Evolutionary conservation across 2,888 invertebrate species (phyloP).

Genomic region (Drosophila anomelani): DNA sequence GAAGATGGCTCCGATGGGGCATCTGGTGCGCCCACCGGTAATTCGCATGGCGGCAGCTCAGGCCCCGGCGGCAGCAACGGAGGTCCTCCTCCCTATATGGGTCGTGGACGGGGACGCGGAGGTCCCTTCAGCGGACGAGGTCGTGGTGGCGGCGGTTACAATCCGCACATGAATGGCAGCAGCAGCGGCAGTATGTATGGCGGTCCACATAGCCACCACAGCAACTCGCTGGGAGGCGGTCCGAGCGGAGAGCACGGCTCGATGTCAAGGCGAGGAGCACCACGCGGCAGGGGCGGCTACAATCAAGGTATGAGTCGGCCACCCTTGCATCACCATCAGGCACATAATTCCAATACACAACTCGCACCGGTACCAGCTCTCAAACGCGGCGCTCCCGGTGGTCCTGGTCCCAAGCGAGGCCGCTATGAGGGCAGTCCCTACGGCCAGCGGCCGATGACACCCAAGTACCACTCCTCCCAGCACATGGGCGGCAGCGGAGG

Average conservation of each 20-base stretch:
- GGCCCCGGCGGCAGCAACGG: constrained; percentile 40
- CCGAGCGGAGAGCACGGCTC: constrained; percentile 74
- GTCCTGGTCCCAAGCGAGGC: constrained; percentile 84
- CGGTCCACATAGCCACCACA: constrained; percentile 71
- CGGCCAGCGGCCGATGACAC: constrained; percentile 82
- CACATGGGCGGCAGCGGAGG: constrained; percentile 62
- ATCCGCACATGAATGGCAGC: constrained; percentile 80
- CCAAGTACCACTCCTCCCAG: constrained; percentile 83
- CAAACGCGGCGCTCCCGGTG: constrained; percentile 84
- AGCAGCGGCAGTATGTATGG: constrained; percentile 70
- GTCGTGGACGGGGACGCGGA: constrained; percentile 83
- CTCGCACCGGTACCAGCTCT: constrained; percentile 83
- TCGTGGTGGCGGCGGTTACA: constrained; percentile 81
- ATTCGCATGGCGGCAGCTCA: constrained; percentile 60
- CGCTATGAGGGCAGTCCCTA: constrained; percentile 84
- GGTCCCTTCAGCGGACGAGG: constrained; percentile 77
- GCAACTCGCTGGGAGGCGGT: constrained; percentile 66
- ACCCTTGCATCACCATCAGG: constrained; percentile 79
- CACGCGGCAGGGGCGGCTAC: constrained; percentile 83
- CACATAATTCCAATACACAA: constrained; percentile 84
- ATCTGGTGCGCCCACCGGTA: constrained; percentile 41
- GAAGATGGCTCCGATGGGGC: constrained; percentile 55
- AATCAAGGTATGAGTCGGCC: constrained; percentile 82
- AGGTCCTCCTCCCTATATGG: constrained; percentile 63
- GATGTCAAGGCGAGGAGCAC: constrained; percentile 82